These are phyloP conservation scores for Stenolophus ochropezus DNA, from an alignment of 2,888 invertebrate species.

Conservation along the genomic window DNA sequence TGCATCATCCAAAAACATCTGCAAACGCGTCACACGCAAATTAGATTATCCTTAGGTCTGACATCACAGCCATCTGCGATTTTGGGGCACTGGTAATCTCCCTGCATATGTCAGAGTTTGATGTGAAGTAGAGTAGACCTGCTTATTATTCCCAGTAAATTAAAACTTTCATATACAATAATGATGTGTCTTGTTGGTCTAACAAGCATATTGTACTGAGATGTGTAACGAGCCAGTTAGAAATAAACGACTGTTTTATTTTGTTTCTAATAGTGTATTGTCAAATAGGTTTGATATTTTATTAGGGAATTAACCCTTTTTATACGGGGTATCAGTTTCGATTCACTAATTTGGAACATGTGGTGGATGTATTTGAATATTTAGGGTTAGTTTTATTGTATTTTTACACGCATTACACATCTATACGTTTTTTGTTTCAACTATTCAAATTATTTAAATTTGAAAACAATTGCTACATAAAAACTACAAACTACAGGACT, in stretches of 20 bases:
- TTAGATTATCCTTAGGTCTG: conserved; percentile 28
- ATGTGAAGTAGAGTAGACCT: background rate
- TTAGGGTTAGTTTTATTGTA: background rate
- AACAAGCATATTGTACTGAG: background rate
- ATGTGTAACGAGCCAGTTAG: background rate
- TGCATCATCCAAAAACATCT: background rate
- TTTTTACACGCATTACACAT: background rate
- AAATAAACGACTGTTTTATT: background rate
- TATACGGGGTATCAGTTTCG: background rate
- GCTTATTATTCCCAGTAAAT: background rate
- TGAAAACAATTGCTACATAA: too few species aligned
- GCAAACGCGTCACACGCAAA: conserved; percentile 4
- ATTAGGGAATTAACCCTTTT: background rate
- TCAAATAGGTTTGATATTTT: background rate
- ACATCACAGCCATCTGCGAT: conserved; percentile 23
- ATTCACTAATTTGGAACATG: background rate
- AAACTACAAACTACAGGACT: too few species aligned
- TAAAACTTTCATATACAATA: background rate
- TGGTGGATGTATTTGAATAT: background rate
- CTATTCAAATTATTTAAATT: too few species aligned
- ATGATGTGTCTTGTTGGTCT: background rate
- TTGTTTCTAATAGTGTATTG: background rate
- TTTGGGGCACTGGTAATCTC: background rate
- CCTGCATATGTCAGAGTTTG: background rate
- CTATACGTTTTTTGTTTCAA: background rate